Conservation (phyloP, 2,797 vertebrate species). For the Brachyalestes nurse region DNA sequence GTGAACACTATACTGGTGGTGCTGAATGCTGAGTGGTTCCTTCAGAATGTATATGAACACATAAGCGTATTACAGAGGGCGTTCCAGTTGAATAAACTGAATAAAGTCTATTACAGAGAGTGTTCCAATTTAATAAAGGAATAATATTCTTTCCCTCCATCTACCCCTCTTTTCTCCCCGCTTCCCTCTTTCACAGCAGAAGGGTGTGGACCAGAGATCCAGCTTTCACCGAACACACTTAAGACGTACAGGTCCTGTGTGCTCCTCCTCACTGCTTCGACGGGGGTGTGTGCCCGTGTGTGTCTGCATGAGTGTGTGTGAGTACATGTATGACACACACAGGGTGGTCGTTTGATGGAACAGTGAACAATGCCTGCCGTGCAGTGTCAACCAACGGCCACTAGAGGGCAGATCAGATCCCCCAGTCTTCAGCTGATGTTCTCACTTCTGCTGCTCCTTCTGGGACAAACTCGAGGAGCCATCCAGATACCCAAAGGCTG, state of each 20-base stretch:
- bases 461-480: slow-evolving; percentile 5
- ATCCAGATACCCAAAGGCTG: slow-evolving; percentile 53
- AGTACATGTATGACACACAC: slow-evolving; percentile 12
- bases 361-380: slow-evolving; percentile 54
- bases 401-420: slow-evolving; percentile 24
- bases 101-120: no score
- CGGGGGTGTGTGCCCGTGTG: slow-evolving; percentile 1
- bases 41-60: no score
- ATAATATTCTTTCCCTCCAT: not conserved
- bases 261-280: not conserved
- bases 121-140: not conserved
- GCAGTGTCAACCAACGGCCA: slow-evolving; percentile 37
- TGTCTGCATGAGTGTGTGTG: slow-evolving; percentile 12
- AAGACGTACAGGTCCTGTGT: not conserved
- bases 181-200: slow-evolving; percentile 15
- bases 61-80: no score
- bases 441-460: slow-evolving; percentile 36
- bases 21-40: no score
- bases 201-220: slow-evolving; percentile 8
- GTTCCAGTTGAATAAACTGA: no score
- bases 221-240: not conserved
- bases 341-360: slow-evolving; percentile 51
- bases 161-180: no score
- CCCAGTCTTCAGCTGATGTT: slow-evolving; percentile 32
- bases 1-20: no score